A percentile compares a stretch with the other conserved stretches of the same genome.
These are phyloP conservation scores for Luscinia luscinia DNA, from an alignment of 2,797 vertebrate genomes.

Conservation along the genomic window DNA sequence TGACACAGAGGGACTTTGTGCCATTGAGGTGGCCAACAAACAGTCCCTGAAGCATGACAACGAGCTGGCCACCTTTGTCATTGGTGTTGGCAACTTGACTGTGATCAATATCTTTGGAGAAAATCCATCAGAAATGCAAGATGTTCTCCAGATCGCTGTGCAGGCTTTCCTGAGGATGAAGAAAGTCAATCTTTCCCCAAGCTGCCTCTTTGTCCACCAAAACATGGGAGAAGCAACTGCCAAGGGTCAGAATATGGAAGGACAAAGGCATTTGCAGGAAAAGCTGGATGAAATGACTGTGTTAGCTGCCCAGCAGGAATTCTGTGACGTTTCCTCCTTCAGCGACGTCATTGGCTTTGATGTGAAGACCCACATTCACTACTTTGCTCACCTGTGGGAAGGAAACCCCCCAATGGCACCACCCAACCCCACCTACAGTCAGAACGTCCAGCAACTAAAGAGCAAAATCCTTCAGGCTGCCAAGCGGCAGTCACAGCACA, in stretches of 20 bases:
- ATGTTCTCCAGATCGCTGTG: too few relatives aligned
- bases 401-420: slow-evolving; percentile 81
- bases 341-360: slow-evolving; percentile 79
- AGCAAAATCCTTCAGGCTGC: slow-evolving; percentile 66
- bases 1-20: too few relatives aligned
- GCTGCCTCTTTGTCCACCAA: slow-evolving; percentile 77
- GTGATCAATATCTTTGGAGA: too few relatives aligned
- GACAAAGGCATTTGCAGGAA: slow-evolving; percentile 68
- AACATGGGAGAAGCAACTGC: slow-evolving; percentile 75
- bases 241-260: slow-evolving; percentile 77
- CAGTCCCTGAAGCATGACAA: too few relatives aligned
- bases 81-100: too few relatives aligned
- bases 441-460: slow-evolving; percentile 77
- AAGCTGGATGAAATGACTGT: slow-evolving; percentile 78
- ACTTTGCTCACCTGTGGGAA: slow-evolving; percentile 81
- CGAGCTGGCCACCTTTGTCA: too few relatives aligned
- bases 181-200: slow-evolving; percentile 12
- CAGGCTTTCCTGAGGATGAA: too few relatives aligned
- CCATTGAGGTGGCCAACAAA: too few relatives aligned
- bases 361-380: slow-evolving; percentile 75
- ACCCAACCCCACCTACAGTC: slow-evolving; percentile 79
- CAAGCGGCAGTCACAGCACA: neutral
- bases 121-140: too few relatives aligned
- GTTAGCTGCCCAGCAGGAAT: slow-evolving; percentile 74
- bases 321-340: slow-evolving; percentile 63